Base-by-base conservation (phyloP, 2,888 invertebrate genomes). In the Lottia gigantea region DNA sequence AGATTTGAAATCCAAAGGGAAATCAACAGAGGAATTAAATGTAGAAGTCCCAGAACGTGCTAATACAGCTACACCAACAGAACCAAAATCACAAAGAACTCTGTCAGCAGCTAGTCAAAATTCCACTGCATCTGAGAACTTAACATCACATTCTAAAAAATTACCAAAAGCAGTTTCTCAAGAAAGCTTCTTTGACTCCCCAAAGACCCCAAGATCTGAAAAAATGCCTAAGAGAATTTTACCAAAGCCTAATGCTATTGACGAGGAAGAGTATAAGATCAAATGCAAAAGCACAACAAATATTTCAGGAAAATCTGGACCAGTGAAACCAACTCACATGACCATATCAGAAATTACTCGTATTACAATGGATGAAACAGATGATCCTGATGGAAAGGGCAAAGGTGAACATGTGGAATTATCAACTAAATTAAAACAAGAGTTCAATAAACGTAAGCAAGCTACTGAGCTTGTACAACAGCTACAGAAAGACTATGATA, bases 401-500 rank as follows among this genome's bases (percentile, higher is more conserved):
- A 26, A 67, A 19, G 64, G 65, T 1, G 81, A 82, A 0, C 76
- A 80, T 62, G 80, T 78, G 7, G 83, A 83, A 69, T 66, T 85
- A 23, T 78, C 78, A 8, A 77, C 79, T 12, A 80, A 81, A 70
- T 76, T 85, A 7, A 81, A 82, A 55, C 82, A 83, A 68, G 85
- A 85, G 70, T 81, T 80, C 11, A 76, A 76, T 46, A 81, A 81
- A 71, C 72, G 85, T n/a, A 83, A 83, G 66, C 84, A 85, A 68
- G 84, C 85, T 1, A 83, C 84, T 16, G 83, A 84, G 49, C 77
- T 86, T 19, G 82, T 87, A 7, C 80, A 84, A 49, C 86, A 87
- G 71, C 78, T 87, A 23, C 86, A 86, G 72, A 76, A 80, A 64
- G 86, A 88, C 64, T 87, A 88, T 75, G 86, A 88, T 74, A 82